Base-by-base conservation (phyloP, 2,888 invertebrate species). In the Spodoptera exigua region DNA sequence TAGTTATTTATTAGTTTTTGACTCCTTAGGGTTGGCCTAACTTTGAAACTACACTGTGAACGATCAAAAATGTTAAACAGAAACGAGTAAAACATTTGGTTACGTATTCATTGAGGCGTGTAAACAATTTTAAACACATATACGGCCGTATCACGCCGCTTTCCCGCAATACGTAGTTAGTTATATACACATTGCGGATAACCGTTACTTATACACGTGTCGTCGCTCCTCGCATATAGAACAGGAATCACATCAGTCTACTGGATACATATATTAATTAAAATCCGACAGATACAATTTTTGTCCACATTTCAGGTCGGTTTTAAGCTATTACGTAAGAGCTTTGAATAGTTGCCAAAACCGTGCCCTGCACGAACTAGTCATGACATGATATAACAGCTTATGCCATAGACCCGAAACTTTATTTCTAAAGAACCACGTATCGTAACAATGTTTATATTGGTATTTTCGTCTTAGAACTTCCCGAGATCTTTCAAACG, bases 1-100 rank as follows among this genome's bases (percentile, higher is more conserved):
- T 54, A 44, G 43, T 46, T 60, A 60, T 47, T 72, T 52, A 68
- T 68, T 68, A 44, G 39, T 61, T 73, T 68, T 68, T 35, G 51
- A 72, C 37, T 13, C 27, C 44, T 41, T 61, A 61, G 51, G 69
- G 49, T 36, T 54, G 58, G 40, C 39, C 40, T 3, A 14, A 36
- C 35, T 5, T 14, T 17, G 16, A 3, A 12, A 34, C 10, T 27
- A 7, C 12, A 35, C 7, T 2, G 34, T 41, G 41, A 18, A 12
- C 12, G 2, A 4, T 16, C 4, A 12, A 12, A 32, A 21, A 37
- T 7, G 27, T 40, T 17, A 17, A 40, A 17, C 12, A 40, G 16
- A 39, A 21, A 21, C 27, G 16, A 16, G 39, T 3, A 11, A 16
- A 44, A 35, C 9, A 12, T 57, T 32, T n/a, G 13, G 27, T 44